Base-by-base conservation (phyloP, 1,140 invertebrate species). In the Chymomyza costata region DNA sequence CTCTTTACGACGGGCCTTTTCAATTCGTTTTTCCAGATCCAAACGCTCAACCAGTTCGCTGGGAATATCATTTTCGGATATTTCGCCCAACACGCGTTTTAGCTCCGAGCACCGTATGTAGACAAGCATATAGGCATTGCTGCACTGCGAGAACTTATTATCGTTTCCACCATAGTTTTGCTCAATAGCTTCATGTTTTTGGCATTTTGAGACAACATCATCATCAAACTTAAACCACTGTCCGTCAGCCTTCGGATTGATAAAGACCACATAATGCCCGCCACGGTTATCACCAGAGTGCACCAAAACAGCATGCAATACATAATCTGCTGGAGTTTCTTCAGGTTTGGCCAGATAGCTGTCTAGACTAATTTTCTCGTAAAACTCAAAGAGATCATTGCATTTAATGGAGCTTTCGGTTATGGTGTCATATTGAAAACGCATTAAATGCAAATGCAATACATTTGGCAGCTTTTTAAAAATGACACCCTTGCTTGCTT, bases 141-240 rank as follows among this genome's bases (percentile, higher is more conserved):
- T 99, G 55, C 91, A 91, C 88, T 93, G 91, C 55, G 91, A 92
- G 88, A 93, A 91, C 81, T 96, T 94, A 85, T 97, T 95, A 85
- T 97, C 95, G 82, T 97, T 95, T 1, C 96, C 96, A 49, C 97
- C 97, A 87, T 95, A 99, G 87, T 99, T 99, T 80, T 97, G 92
- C 83, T 98, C 94, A 56, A 99, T 96, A 8, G 97, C 97, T 87
- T 99, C 97, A 84, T 93, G 91, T 85, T 96, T 96, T 30, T 94
- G 92, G 88, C 96, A 98, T 32, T 94, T 89, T 1, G 96, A 98
- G 1, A 99, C 97, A 25, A 99, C 97, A 86, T 99, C 97, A 87
- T 99, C 97, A 86, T 99, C 97, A 88, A 99, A 99, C 87, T 99
- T 99, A 87, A 97, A 99, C 97, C 97, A 99, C 92, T 91, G 91